Evolutionary conservation across 2,888 invertebrate species (phyloP).

Genomic region (Spatulosminthurus flaviceps): DNA sequence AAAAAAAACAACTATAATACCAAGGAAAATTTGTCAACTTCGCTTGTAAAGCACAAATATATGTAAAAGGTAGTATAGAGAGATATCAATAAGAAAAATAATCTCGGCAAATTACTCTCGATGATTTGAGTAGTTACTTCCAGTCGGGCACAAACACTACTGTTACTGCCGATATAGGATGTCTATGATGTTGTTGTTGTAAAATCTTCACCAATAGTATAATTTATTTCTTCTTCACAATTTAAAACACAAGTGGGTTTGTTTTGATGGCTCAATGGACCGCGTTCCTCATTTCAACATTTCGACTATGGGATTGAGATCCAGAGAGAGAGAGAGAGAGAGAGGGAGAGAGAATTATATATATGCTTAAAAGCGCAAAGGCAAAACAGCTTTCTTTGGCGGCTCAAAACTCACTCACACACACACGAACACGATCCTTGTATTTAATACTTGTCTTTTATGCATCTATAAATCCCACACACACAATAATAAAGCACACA

Average conservation of each 20-base stretch:
- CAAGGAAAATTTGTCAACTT: background rate
- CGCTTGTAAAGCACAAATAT: background rate
- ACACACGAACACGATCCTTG: no score
- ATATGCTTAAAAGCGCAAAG: background rate
- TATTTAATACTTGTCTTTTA: no score
- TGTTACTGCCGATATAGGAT: no score
- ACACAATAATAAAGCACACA: no score
- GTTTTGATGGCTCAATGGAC: conserved; percentile 33
- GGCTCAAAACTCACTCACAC: no score
- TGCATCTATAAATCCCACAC: no score
- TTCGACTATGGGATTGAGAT: background rate
- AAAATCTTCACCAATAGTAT: background rate
- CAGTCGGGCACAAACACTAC: no score
- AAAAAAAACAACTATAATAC: no score
- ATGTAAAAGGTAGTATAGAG: background rate
- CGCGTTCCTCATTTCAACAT: conserved; percentile 31
- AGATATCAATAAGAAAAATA: no score
- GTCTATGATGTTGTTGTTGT: background rate
- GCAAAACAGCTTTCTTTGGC: conserved; percentile 31
- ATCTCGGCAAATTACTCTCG: background rate
- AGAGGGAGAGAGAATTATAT: no score
- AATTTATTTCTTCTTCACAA: background rate
- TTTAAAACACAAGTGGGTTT: background rate
- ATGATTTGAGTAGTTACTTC: no score
- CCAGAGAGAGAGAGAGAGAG: no score